A percentile compares a stretch with the other conserved stretches of the same genome.
Conservation (phyloP, 2,113 vertebrate genomes). For the Motacilla tschutschensis region DNA sequence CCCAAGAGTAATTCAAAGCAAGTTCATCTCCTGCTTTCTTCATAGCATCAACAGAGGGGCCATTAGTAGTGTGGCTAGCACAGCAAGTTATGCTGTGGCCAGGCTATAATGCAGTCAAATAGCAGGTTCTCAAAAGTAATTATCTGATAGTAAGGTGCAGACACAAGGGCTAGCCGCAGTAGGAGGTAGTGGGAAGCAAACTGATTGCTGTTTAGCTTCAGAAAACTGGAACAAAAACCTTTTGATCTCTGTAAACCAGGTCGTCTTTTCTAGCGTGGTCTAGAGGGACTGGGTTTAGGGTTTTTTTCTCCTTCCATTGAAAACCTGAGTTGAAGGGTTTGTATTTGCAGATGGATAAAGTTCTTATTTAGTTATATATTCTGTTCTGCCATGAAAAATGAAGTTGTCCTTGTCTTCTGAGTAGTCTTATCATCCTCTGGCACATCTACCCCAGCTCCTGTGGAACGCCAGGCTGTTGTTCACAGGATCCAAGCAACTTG, state of each 20-base stretch:
- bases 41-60: neutral
- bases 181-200: neutral
- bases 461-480: neutral
- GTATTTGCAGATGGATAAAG: neutral
- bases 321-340: neutral
- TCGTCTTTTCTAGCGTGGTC: rapidly evolving
- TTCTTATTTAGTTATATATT: neutral
- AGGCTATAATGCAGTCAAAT: constrained; percentile 6
- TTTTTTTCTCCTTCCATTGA: neutral
- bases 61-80: neutral
- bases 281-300: neutral
- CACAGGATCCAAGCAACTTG: neutral
- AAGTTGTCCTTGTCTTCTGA: neutral
- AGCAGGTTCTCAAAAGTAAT: constrained; percentile 16
- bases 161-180: neutral
- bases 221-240: neutral
- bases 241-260: neutral
- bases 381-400: neutral
- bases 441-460: neutral
- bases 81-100: neutral
- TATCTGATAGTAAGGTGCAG: constrained; percentile 9
- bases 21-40: neutral
- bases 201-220: neutral
- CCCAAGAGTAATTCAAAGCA: neutral
- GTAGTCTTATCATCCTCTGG: neutral